Conservation (phyloP, 2,888 invertebrate genomes). For the Hirtodrosophila confusa region DNA sequence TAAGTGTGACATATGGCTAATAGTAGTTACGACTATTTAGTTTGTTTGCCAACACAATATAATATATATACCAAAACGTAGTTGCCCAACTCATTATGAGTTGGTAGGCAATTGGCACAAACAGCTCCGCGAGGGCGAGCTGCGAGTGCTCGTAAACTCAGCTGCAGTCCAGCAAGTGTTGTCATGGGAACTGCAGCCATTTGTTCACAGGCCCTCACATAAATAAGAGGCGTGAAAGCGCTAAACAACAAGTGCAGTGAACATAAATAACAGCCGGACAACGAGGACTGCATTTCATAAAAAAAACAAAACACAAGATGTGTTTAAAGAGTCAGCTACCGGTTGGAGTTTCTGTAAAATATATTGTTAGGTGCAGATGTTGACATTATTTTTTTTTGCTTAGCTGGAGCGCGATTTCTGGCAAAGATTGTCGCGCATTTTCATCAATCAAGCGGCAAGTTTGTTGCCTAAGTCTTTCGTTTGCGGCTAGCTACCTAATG, state of each 20-base stretch:
- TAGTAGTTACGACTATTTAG: conserved; percentile 22
- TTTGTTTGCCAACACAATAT: conserved; percentile 11
- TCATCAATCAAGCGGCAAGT: conserved; percentile 47
- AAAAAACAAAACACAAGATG: neutral
- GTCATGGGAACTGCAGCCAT: conserved; percentile 17
- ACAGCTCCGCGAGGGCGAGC: conserved; percentile 23
- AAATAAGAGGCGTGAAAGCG: conserved; percentile 13
- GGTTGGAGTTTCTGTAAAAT: neutral
- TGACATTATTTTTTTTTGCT: conserved; percentile 21
- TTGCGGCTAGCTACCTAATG: conserved; percentile 49
- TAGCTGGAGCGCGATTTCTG: conserved; percentile 31
- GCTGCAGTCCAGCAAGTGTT: conserved; percentile 3
- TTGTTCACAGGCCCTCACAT: conserved; percentile 3
- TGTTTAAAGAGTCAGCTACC: conserved; percentile 5
- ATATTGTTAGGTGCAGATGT: conserved; percentile 20
- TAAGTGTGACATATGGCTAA: conserved; percentile 65
- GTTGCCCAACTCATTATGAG: conserved; percentile 11
- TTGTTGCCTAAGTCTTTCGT: conserved; percentile 59
- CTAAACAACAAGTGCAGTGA: neutral
- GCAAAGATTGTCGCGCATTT: conserved; percentile 31
- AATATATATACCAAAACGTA: conserved; percentile 1
- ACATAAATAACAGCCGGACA: conserved; percentile 8
- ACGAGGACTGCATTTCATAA: conserved; percentile 1
- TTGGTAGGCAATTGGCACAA: conserved; percentile 8
- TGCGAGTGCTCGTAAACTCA: neutral